Conservation (phyloP, 2,888 invertebrate species). For the Mythimna pallens region DNA sequence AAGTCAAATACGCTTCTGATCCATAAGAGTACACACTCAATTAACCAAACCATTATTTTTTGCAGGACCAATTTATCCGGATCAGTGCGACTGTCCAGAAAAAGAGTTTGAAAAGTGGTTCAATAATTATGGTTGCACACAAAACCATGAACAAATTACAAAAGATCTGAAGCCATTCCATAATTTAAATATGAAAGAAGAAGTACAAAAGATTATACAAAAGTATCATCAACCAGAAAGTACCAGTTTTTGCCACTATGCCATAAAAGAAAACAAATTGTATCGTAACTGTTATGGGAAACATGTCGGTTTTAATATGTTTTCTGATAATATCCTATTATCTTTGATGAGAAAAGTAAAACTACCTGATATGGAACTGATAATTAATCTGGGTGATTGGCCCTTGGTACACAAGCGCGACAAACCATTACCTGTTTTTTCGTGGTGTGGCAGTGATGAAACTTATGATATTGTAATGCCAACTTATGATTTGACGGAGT, state of each 20-base stretch:
- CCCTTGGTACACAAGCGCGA: constrained; percentile 92
- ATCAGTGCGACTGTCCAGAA: constrained; percentile 96
- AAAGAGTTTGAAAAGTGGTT: constrained; percentile 92
- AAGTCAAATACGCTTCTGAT: too few species aligned
- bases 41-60: constrained; percentile 41
- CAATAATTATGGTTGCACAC: constrained; percentile 92
- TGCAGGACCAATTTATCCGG: constrained; percentile 93
- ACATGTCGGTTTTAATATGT: constrained; percentile 98
- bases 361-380: constrained; percentile 97
- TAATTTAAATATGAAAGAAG: constrained; percentile 92
- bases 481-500: constrained; percentile 98
- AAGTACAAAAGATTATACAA: constrained; percentile 92
- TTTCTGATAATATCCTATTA: constrained; percentile 96
- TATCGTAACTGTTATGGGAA: constrained; percentile 97
- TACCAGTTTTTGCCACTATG: constrained; percentile 97
- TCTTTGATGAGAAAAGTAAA: constrained; percentile 95
- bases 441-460: constrained; percentile 98
- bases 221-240: constrained; percentile 95
- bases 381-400: constrained; percentile 99
- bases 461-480: constrained; percentile 97
- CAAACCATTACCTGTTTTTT: constrained; percentile 95
- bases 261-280: constrained; percentile 95
- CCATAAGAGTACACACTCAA: neutral
- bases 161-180: constrained; percentile 93
- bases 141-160: constrained; percentile 92